Percentiles rank a stretch among this genome's conserved stretches.
Evolutionary conservation across 2,113 vertebrate species (phyloP).

Genomic region (Hirundichthys speculiger): DNA sequence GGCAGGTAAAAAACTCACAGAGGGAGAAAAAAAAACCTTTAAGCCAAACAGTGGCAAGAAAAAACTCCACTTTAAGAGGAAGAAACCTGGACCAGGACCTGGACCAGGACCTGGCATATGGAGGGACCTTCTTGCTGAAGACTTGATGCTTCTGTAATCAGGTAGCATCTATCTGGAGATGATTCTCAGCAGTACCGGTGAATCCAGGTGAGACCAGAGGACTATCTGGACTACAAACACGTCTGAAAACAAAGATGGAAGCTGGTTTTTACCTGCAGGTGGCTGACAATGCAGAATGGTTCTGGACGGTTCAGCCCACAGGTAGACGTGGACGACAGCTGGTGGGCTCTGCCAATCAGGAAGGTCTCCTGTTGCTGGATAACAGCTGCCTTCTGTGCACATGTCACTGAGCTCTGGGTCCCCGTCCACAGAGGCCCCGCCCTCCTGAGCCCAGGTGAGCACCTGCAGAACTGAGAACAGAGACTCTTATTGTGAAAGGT

Average conservation of each 20-base stretch:
- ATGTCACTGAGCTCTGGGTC: conserved; percentile 87
- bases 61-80: no score
- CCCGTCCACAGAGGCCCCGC: not conserved
- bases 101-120: no score
- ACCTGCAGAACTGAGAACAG: conserved; percentile 73
- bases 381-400: conserved; percentile 95
- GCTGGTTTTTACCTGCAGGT: conserved; percentile 91
- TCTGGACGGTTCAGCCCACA: conserved; percentile 86
- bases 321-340: conserved; percentile 89
- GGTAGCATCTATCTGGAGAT: no score
- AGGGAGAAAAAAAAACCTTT: no score
- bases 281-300: conserved; percentile 96
- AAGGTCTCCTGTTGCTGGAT: conserved; percentile 95
- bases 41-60: no score
- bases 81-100: no score
- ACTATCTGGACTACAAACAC: not conserved
- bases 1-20: no score
- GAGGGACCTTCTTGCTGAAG: no score
- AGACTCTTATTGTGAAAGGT: not conserved
- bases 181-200: no score
- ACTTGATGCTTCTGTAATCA: no score
- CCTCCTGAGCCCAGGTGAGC: conserved; percentile 32
- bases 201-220: not conserved
- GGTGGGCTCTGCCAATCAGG: conserved; percentile 90
- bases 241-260: not conserved